These are phyloP conservation scores for Bombus breviceps DNA, from an alignment of 1,140 invertebrate genomes.

Conservation along the genomic window DNA sequence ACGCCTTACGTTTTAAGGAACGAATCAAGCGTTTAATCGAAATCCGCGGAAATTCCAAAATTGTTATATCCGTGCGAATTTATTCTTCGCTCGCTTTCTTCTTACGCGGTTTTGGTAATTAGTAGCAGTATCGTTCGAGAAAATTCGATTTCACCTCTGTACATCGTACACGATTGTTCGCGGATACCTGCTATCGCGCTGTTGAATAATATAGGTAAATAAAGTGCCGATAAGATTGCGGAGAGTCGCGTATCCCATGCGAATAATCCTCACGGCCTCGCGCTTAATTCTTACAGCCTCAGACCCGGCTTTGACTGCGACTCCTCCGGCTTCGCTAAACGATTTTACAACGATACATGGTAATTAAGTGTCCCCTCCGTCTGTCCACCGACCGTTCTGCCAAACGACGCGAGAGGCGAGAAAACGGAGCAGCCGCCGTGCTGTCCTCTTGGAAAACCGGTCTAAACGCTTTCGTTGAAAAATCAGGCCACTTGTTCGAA, in stretches of 20 bases:
- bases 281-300: conserved; percentile 24
- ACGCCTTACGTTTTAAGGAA: too few relatives aligned
- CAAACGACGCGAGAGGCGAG: conserved; percentile 3
- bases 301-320: background rate
- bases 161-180: background rate
- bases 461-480: background rate
- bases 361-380: conserved; percentile 43
- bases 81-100: too few relatives aligned
- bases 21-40: too few relatives aligned
- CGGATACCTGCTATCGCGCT: background rate
- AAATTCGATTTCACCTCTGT: background rate
- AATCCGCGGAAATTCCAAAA: too few relatives aligned
- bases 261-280: conserved; percentile 13
- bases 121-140: too few relatives aligned
- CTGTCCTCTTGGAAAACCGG: conserved; percentile 9
- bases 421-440: background rate
- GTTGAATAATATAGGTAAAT: background rate
- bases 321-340: conserved; percentile 7
- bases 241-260: conserved; percentile 55
- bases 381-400: conserved; percentile 21
- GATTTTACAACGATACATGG: conserved; percentile 56
- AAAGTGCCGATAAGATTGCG: conserved; percentile 53
- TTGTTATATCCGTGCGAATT: too few relatives aligned
- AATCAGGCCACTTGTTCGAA: background rate
- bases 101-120: too few relatives aligned